Evolutionary conservation across 2,113 vertebrate species (phyloP), one percentile per base, ranked within the genome.

Genomic region (Canis aureus): DNA sequence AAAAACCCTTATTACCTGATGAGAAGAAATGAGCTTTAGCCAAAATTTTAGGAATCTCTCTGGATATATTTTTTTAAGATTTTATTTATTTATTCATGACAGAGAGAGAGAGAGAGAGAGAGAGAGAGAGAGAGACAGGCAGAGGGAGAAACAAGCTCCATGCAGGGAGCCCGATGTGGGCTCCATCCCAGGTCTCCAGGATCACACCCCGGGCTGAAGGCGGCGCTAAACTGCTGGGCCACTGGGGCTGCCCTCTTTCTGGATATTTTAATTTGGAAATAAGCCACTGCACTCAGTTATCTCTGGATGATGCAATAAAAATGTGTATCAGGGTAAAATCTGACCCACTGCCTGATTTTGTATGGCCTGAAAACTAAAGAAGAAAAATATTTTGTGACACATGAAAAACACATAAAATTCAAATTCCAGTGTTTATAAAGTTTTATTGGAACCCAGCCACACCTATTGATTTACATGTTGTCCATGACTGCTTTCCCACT

Each of bases 221-320:
- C 4, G 5, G 55, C 15, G 55, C 55, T 57, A 16, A 57, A 57
- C 55, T 16, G 17, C 55, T 57, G 55, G 17, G 55, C 15, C 55
- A 57, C 55, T 15, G 4, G 17, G 55, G 55, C 55, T 43, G 15
- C 55, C 15, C 15, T 16, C 27, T 60, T 91, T 95, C 64, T 55
- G 32, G n/a, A 83, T 82, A 93, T 76, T 95, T 89, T 93, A 73
- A 76, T 59, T 89, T 90, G 29, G 35, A 96, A 96, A 51, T 82
- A 92, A 96, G 51, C 19, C n/a, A 38, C 59, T 91, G 23, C 32
- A 81, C 81, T 94, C 38, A 64, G 55, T 92, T 92, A 57, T 94
- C 17, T 78, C 73, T 59, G 29, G 66, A 83, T 89, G 74, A 82
- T 94, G 2, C 62, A 87, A 71, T 87, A 93, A 93, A 87, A 93